Conservation (phyloP, 2,888 invertebrate species). For the Drosophila peninsularis region DNA sequence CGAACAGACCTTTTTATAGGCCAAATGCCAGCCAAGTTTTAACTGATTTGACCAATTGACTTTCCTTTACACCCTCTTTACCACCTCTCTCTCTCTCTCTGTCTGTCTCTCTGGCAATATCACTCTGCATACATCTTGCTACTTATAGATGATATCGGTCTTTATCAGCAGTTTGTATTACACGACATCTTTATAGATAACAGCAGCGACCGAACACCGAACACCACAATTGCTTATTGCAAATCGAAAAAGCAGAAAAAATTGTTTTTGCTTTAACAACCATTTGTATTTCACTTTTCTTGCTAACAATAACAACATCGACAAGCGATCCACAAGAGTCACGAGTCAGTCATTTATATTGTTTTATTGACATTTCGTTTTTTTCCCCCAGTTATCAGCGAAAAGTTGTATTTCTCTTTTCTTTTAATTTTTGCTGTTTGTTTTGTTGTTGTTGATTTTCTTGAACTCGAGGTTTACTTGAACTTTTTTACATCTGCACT, state of each 20-base stretch:
- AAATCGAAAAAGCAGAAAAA: conserved; percentile 38
- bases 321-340: conserved; percentile 53
- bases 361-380: conserved; percentile 71
- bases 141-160: conserved; percentile 18
- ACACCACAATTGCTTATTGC: conserved; percentile 49
- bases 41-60: conserved; percentile 4
- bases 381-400: conserved; percentile 61
- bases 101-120: conserved; percentile 5
- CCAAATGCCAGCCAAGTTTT: conserved; percentile 7
- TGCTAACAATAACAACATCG: conserved; percentile 34
- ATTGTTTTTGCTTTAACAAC: conserved; percentile 24
- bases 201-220: conserved; percentile 34
- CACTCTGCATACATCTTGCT: conserved; percentile 23
- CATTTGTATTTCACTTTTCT: conserved; percentile 42
- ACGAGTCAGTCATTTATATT: conserved; percentile 79
- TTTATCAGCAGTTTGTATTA: conserved; percentile 35
- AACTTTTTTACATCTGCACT: neutral
- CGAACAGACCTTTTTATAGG: conserved; percentile 13
- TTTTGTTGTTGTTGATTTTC: conserved; percentile 22
- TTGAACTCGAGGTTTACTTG: conserved; percentile 1
- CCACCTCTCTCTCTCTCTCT: neutral
- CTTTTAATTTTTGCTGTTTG: conserved; percentile 5
- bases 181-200: conserved; percentile 53
- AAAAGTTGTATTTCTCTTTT: conserved; percentile 29
- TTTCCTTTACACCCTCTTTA: neutral